Evolutionary conservation across 1,140 invertebrate species (phyloP), one percentile per base, ranked within the genome.

Genomic region (Halictus rubicundus): DNA sequence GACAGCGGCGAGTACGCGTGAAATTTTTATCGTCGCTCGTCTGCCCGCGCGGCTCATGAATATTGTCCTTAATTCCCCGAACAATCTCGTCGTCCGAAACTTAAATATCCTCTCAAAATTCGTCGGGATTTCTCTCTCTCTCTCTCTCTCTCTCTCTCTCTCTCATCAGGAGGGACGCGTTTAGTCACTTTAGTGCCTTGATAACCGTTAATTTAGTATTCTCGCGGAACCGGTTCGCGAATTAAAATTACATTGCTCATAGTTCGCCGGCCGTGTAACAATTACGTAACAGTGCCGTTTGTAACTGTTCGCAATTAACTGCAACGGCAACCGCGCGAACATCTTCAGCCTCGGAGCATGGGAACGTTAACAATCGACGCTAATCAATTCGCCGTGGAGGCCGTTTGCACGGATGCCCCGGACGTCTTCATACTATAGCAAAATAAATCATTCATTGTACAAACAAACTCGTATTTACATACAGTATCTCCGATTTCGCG

Each of bases 221-320:
- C 63, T 68, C 25, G 49, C 49, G 8, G 14, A n/a, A 65, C 61
- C 27, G 12, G 46, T 46, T 54, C 21, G 72, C 72, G 49, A 57
- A 74, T 66, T 27, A 74, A 66, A 74, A 54, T 74, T 66, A 27
- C 72, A 65, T 74, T 66, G 57, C 39, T 74, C 61, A 66, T 57
- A 57, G 46, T 54, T 4, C 9, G 32, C 46, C 12, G 14, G 54
- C 49, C 27, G 46, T n/a, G 49, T 57, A 65, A 74, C 61, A 21
- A 19, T 66, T 61, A 65, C 49, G 61, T 66, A 74, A 74, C 72
- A 10, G 39, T 37, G 32, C 72, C 32, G 64, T 12, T 12, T 25
- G 46, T 37, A 57, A 57, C 27, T 66, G 32, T 19, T 39, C 46
- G 42, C 39, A 66, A 74, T 65, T 65, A 63, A 16, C 61, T 16